phyloP scores from a whole-genome alignment of 2,113 vertebrate genomes.

The Cinclus cinclus region DNA sequence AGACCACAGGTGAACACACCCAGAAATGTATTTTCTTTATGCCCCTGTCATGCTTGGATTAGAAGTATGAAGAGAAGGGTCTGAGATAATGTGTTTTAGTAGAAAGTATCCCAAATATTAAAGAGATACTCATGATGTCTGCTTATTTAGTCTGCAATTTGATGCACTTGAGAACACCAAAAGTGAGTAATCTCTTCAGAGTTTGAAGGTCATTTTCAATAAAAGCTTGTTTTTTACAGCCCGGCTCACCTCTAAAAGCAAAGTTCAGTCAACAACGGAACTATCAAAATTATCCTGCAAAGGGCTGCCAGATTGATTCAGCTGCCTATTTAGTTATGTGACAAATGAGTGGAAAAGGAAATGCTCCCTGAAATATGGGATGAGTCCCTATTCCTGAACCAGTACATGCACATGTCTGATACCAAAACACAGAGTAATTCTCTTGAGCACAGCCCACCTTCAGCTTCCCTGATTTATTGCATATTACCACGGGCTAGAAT shows the following conservation, averaged over 20 bases:
- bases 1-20: not conserved
- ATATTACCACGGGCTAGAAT: not conserved
- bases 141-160: not conserved
- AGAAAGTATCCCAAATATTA: not conserved
- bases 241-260: not conserved
- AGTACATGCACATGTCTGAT: not conserved
- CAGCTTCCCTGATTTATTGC: not conserved
- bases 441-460: not conserved
- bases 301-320: not conserved
- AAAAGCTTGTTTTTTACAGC: not conserved
- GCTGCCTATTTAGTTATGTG: not conserved
- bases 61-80: not conserved
- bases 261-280: not conserved
- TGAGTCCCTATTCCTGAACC: not conserved
- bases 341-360: not conserved
- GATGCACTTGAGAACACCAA: not conserved
- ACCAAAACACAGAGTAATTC: not conserved
- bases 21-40: not conserved
- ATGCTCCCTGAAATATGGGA: not conserved
- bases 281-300: not conserved
- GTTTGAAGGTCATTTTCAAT: not conserved
- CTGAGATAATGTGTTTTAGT: not conserved
- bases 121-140: accelerated
- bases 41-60: not conserved
- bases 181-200: not conserved